A percentile compares a stretch with the other conserved stretches of the same genome.
Conservation (phyloP, 2,888 invertebrate genomes). For the Callinectes sapidus region DNA sequence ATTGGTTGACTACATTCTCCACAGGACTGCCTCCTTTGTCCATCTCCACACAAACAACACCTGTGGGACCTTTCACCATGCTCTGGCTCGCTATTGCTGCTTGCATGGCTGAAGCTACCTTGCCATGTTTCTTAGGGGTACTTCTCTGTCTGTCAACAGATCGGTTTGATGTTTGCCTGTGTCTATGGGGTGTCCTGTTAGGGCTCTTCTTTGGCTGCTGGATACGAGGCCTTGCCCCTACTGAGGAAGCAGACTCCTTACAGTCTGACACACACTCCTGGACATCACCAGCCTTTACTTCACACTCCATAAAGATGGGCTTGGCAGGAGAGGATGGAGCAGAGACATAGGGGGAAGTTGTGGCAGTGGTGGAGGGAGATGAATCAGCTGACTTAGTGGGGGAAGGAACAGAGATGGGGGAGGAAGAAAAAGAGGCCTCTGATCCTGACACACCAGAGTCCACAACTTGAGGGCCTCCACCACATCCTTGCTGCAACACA, state of each 20-base stretch:
- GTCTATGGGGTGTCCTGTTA: neutral
- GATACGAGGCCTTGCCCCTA: neutral
- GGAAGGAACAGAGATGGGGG: neutral
- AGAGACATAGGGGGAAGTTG: constrained; percentile 50
- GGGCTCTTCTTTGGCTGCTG: neutral
- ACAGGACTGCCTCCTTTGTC: neutral
- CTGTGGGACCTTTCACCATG: constrained; percentile 39
- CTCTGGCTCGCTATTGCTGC: constrained; percentile 35
- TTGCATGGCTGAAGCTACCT: neutral
- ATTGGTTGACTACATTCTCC: constrained; percentile 74
- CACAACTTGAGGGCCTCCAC: constrained; percentile 46
- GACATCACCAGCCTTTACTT: neutral
- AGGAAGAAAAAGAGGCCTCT: constrained; percentile 24
- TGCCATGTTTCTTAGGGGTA: neutral
- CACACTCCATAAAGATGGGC: neutral
- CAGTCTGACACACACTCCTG: neutral
- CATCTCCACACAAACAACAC: neutral
- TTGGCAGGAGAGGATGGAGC: constrained; percentile 59
- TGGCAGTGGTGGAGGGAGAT: constrained; percentile 27
- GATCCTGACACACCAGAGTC: constrained; percentile 58
- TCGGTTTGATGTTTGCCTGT: neutral
- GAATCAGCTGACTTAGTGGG: neutral
- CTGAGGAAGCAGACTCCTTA: neutral
- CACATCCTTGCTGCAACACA: constrained; percentile 58
- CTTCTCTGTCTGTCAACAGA: neutral